Percentiles rank a stretch among this genome's conserved stretches.
phyloP scores from a whole-genome alignment of 2,888 invertebrate species.

The Panorpa germanica region DNA sequence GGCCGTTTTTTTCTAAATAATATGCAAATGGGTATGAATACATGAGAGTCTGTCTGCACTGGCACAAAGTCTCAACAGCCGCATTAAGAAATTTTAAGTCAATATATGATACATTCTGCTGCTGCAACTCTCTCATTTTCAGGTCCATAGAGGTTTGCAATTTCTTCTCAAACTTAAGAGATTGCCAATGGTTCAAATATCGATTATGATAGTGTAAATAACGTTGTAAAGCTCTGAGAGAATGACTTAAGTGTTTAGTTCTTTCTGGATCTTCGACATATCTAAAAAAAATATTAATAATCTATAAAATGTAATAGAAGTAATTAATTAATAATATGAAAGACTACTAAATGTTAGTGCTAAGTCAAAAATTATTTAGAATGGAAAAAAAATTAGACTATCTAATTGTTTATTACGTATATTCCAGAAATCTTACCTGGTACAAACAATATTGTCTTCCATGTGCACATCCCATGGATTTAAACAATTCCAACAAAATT shows the following conservation, averaged over 20 bases:
- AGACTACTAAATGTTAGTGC: too few species aligned
- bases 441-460: conserved; percentile 96
- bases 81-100: conserved; percentile 96
- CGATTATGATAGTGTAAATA: conserved; percentile 98
- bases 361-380: too few species aligned
- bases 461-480: conserved; percentile 99
- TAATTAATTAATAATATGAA: too few species aligned
- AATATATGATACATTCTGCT: conserved; percentile 99
- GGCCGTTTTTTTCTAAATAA: conserved; percentile 94
- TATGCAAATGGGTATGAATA: conserved; percentile 99
- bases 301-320: too few species aligned
- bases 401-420: too few species aligned
- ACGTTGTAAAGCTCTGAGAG: conserved; percentile 84
- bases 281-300: conserved; percentile 18
- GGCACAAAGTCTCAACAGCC: conserved; percentile 91
- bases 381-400: too few species aligned
- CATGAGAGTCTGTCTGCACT: conserved; percentile 95
- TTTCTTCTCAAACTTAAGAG: conserved; percentile 93
- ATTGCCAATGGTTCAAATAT: conserved; percentile 99
- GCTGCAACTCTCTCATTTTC: conserved; percentile 99
- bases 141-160: conserved; percentile 87
- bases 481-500: conserved; percentile 99
- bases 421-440: conserved; percentile 40
- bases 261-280: conserved; percentile 95
- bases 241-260: conserved; percentile 88